Evolutionary conservation across 2,888 invertebrate species (phyloP), one percentile per base, ranked within the genome.

Genomic region (Amblyjoppa proteus): DNA sequence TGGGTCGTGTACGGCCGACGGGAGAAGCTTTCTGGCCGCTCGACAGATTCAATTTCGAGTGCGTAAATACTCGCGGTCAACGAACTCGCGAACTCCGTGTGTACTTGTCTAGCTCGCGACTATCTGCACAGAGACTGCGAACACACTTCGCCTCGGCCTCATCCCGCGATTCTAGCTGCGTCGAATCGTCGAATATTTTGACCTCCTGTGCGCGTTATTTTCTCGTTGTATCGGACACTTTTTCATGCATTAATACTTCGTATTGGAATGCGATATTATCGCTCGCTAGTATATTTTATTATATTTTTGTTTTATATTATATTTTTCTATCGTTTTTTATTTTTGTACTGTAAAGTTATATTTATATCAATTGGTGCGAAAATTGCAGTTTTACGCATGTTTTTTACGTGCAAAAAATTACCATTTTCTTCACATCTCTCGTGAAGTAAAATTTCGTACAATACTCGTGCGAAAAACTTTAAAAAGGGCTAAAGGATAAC

Each of bases 31-130:
- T 77, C 66, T 68, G 76, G 34, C 76, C 6, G 16, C 66, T 13
- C 79, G 58, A 61, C 71, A 61, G 80, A 84, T 81, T 81, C 80
- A 84, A 84, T 84, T 84, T 81, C 73, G 80, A 84, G 84, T 84
- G 56, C 81, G 76, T 84, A 84, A 77, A 84, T 73, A 81, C 71
- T 61, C 80, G 58, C 71, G 84, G 80, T 80, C 84, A 84, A 81
- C 25, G 84, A 84, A 84, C 84, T 68, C 76, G 20, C 34, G 45
- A n/a, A 64, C 31, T 61, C 74, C 64, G 51, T 74, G 70, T 83
- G 45, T 45, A 45, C 64, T 80, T 64, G 64, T 79, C 79, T 64
- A 64, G 41, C 61, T 11, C 20, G 41, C 41, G 6, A 7, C 25
- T 56, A 25, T 58, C 9, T 58, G 11, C 13, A 25, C 58, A 3